Percentiles rank a stretch among this genome's conserved stretches.
Conservation (phyloP, 2,797 vertebrate species). For the Ctenopoma multispine region DNA sequence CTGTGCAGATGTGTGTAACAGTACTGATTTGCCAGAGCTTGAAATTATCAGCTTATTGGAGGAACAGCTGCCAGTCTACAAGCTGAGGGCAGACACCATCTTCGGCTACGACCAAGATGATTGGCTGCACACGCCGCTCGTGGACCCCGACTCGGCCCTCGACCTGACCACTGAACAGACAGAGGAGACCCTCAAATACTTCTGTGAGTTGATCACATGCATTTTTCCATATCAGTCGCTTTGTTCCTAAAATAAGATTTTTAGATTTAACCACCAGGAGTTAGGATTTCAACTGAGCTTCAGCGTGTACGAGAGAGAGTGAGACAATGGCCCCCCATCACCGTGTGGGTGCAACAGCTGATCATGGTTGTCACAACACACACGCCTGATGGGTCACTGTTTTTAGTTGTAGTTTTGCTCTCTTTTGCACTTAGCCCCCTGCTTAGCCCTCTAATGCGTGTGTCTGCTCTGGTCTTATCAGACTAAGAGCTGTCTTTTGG, state of each 20-base stretch:
- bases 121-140: constrained; percentile 97
- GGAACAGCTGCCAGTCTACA: constrained; percentile 97
- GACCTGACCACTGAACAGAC: constrained; percentile 97
- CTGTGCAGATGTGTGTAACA: constrained; percentile 95
- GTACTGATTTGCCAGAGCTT: constrained; percentile 97
- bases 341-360: constrained; percentile 37
- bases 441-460: neutral
- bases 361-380: constrained; percentile 72
- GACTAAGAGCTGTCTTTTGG: constrained; percentile 33
- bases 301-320: neutral
- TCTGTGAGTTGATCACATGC: constrained; percentile 88
- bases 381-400: constrained; percentile 18
- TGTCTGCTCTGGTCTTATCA: constrained; percentile 43
- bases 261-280: neutral
- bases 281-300: constrained; percentile 30
- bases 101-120: constrained; percentile 99
- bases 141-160: constrained; percentile 89
- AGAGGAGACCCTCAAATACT: constrained; percentile 98
- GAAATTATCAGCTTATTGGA: constrained; percentile 99
- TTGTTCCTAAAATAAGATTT: neutral
- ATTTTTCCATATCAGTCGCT: neutral
- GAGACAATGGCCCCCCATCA: constrained; percentile 7
- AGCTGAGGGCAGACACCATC: constrained; percentile 97
- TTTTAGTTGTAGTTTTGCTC: constrained; percentile 12
- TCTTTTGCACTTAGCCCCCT: constrained; percentile 5